These are phyloP conservation scores for Smithornis capensis DNA, from an alignment of 2,113 vertebrate genomes.

Conservation along the genomic window DNA sequence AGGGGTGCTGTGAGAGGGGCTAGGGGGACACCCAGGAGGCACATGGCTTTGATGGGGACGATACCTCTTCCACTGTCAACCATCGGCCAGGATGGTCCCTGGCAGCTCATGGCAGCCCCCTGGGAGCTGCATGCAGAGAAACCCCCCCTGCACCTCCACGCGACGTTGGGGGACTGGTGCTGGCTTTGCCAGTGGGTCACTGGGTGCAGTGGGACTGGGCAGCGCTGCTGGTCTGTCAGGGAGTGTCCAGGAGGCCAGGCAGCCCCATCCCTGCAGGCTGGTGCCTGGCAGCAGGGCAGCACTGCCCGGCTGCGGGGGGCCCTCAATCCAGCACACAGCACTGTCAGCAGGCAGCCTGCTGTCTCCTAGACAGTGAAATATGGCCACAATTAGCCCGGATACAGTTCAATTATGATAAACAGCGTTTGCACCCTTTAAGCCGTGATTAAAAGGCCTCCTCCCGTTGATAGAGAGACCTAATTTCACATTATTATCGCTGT, in stretches of 20 bases:
- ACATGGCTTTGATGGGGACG: fast-evolving
- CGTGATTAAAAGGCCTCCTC: conserved; percentile 94
- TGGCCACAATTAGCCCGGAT: conserved; percentile 96
- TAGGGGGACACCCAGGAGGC: fast-evolving
- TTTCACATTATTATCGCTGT: conserved; percentile 92
- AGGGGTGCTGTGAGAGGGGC: background rate
- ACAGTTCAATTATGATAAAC: conserved; percentile 98
- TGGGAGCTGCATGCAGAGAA: fast-evolving
- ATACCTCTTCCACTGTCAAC: background rate
- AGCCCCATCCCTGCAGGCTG: background rate
- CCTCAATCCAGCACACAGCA: conserved; percentile 28
- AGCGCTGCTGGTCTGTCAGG: background rate
- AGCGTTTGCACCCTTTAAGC: conserved; percentile 90
- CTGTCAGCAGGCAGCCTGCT: conserved; percentile 64
- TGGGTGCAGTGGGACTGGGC: fast-evolving
- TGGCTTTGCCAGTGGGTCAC: background rate
- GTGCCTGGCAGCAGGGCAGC: background rate
- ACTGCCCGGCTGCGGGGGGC: background rate
- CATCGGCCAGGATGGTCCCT: background rate
- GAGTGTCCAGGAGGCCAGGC: background rate
- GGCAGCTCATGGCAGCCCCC: background rate
- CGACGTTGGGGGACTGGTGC: fast-evolving
- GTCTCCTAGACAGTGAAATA: conserved; percentile 93
- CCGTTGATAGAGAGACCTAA: conserved; percentile 95
- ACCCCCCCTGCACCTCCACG: background rate